Base-by-base conservation (phyloP, 2,113 vertebrate genomes). In the Myotis lucifugus region DNA sequence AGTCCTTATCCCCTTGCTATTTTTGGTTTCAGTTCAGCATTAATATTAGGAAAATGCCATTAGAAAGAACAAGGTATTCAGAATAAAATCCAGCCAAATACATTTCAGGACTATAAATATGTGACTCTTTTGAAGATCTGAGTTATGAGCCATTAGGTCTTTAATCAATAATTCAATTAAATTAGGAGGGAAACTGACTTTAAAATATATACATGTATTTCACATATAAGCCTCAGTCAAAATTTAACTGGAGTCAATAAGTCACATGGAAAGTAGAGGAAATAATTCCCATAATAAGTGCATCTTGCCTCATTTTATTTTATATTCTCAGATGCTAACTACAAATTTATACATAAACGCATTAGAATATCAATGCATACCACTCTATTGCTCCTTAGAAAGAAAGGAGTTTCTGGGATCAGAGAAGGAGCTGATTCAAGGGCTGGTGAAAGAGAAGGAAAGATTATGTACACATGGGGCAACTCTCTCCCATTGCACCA, bases 11-110 rank as follows among this genome's bases (percentile, higher is more conserved):
- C 79, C 73, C 72, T 93, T 97, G 94, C 77, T 98, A 97, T 98
- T 98, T 98, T 95, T 94, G 83, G 76, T 96, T 93, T 87, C 94
- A 25, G 85, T 96, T 97, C 90, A 96, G 84, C 90, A 88, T 76
- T 90, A 95, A 96, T 97, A 96, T 90, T 95, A 97, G 86, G 79
- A 40, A 94, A 96, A 96, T 93, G 96, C 95, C 82, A 96, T 91
- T 89, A 90, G 96, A 88, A 92, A 96, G 89, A 85, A 93, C 32
- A 93, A 96, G 90, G 86, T 88, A 96, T 96, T 98, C 91, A 46
- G 92, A 85, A 97, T 97, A 91, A 96, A 95, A 92, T 93, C 29
- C 59, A 95, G 37, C 15, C 73, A 84, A 46, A 82, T 90, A 93
- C 23, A 70, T 72, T 88, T 95, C 59, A 40, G 37, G 88, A 89